These are phyloP conservation scores for Apaloderma vittatum DNA, from an alignment of 2,113 vertebrate genomes.

Conservation along the genomic window DNA sequence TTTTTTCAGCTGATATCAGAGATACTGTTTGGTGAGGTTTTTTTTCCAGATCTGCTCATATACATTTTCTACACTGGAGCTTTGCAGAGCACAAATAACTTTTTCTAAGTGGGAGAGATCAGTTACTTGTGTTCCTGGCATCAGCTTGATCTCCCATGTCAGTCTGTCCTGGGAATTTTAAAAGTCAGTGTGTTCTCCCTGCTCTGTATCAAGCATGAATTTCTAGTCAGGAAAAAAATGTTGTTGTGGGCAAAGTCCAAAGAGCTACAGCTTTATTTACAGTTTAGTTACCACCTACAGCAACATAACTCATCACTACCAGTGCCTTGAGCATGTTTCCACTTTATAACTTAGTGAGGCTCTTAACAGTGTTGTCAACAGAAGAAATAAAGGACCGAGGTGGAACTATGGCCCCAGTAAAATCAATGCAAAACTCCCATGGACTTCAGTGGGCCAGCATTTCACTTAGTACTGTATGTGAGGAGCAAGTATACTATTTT, in stretches of 20 bases:
- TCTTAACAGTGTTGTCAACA: neutral
- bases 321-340: neutral
- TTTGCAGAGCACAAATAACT: neutral
- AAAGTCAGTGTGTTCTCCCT: conserved; percentile 20
- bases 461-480: neutral
- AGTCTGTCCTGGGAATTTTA: conserved; percentile 19
- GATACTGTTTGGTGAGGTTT: neutral
- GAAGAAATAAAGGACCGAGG: neutral
- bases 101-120: neutral
- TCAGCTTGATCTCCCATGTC: conserved; percentile 32
- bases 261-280: conserved; percentile 58
- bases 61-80: neutral
- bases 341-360: neutral
- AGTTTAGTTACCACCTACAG: conserved; percentile 41
- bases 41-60: neutral
- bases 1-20: neutral
- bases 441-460: neutral
- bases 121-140: conserved; percentile 1
- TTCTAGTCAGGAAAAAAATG: neutral
- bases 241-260: neutral
- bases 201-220: conserved; percentile 9
- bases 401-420: neutral
- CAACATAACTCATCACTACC: neutral
- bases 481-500: neutral
- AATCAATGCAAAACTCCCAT: neutral